A percentile compares a stretch with the other conserved stretches of the same genome.
These are phyloP conservation scores for Ramphastos sulfuratus DNA, from an alignment of 2,113 vertebrate genomes.

Conservation along the genomic window DNA sequence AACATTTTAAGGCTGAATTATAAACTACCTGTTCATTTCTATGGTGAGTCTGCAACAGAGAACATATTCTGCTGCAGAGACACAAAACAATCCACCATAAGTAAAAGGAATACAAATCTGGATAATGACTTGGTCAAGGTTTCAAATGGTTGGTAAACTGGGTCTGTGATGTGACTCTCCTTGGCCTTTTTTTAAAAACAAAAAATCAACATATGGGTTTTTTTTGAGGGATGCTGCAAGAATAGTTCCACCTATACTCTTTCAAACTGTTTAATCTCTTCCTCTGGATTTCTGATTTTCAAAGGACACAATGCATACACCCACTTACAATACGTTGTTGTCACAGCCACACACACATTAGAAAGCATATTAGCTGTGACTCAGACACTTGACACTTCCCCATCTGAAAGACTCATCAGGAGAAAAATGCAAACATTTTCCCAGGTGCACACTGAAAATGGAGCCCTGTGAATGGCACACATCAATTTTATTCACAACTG, in stretches of 20 bases:
- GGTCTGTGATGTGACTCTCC: background rate
- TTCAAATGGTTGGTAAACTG: background rate
- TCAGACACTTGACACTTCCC: background rate
- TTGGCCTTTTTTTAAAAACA: background rate
- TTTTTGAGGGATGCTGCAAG: background rate
- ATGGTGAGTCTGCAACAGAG: background rate
- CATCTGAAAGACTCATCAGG: background rate
- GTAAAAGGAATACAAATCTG: background rate
- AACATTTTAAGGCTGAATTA: background rate
- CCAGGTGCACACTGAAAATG: accelerated
- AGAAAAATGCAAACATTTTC: background rate
- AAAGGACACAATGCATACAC: background rate
- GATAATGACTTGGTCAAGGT: background rate
- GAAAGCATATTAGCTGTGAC: background rate
- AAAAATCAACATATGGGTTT: background rate
- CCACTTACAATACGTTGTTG: background rate
- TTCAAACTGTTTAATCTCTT: background rate
- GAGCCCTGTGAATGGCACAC: accelerated
- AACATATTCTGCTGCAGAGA: background rate
- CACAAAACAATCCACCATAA: background rate
- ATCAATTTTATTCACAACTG: background rate
- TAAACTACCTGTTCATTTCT: background rate
- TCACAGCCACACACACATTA: background rate
- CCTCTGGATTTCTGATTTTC: background rate
- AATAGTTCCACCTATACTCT: background rate